Evolutionary conservation across 92 coral and sea anemone species (phyloP).

Genomic region (Heteractis magnifica): DNA sequence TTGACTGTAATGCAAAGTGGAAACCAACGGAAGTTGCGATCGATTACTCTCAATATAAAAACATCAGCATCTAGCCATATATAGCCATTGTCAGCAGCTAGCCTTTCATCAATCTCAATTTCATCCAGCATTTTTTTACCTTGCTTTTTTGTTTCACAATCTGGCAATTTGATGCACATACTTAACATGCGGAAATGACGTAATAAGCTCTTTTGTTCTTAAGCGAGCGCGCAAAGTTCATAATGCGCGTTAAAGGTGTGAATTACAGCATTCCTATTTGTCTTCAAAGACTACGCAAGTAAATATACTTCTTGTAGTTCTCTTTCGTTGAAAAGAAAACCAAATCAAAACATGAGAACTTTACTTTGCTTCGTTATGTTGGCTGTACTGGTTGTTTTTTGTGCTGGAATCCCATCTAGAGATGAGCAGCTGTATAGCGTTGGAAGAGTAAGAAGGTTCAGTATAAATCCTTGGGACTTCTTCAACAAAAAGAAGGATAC

Average conservation of each 20-base stretch:
- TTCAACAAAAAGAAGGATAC: not conserved
- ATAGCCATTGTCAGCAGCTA: too few species aligned
- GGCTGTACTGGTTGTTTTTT: not conserved
- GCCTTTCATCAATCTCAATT: not conserved
- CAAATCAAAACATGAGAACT: not conserved
- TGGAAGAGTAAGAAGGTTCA: not conserved
- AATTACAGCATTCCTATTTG: not conserved
- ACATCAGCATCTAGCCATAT: too few species aligned
- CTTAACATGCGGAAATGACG: constrained; percentile 24
- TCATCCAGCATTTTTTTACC: not conserved
- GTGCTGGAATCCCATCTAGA: not conserved
- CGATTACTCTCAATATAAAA: too few species aligned
- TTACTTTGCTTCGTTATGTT: not conserved
- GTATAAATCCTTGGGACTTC: not conserved
- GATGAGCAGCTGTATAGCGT: not conserved
- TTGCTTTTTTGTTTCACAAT: not conserved
- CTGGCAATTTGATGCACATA: not conserved
- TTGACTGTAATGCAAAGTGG: too few species aligned
- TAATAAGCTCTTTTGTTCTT: not conserved
- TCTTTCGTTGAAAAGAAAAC: not conserved
- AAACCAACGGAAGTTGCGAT: too few species aligned
- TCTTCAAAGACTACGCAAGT: not conserved
- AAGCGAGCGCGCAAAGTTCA: constrained; percentile 18
- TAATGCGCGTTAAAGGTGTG: not conserved
- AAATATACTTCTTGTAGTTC: not conserved